Conservation (phyloP, 1,140 invertebrate species). For the Pogonognathellus flavescens region DNA sequence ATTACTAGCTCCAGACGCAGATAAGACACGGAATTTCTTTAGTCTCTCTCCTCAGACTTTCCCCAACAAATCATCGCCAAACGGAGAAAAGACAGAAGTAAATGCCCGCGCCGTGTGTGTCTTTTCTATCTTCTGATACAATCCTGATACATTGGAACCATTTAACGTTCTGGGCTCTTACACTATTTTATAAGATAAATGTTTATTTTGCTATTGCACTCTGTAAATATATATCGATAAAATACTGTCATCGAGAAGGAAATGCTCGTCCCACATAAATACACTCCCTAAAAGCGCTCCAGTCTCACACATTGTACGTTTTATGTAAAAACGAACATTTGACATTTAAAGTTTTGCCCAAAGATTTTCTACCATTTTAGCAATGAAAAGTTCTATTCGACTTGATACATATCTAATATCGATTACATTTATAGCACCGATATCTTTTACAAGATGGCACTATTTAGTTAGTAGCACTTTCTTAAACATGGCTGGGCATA, state of each 20-base stretch:
- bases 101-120: background rate
- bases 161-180: background rate
- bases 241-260: no score
- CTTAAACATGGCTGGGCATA: no score
- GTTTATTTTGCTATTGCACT: no score
- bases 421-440: no score
- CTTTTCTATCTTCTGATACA: background rate
- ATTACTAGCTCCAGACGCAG: background rate
- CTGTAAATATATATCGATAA: no score
- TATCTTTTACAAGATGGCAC: no score
- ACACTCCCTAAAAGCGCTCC: background rate
- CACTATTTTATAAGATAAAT: background rate
- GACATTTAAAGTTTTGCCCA: background rate
- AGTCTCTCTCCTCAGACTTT: background rate
- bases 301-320: background rate
- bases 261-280: background rate
- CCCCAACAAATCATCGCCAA: background rate
- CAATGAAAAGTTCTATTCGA: background rate
- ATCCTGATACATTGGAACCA: background rate
- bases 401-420: background rate
- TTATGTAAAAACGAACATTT: background rate
- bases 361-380: background rate
- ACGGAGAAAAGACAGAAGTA: background rate
- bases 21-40: conserved; percentile 19
- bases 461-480: no score